phyloP scores from a whole-genome alignment of 2,113 vertebrate genomes.

The Pogona vitticeps region DNA sequence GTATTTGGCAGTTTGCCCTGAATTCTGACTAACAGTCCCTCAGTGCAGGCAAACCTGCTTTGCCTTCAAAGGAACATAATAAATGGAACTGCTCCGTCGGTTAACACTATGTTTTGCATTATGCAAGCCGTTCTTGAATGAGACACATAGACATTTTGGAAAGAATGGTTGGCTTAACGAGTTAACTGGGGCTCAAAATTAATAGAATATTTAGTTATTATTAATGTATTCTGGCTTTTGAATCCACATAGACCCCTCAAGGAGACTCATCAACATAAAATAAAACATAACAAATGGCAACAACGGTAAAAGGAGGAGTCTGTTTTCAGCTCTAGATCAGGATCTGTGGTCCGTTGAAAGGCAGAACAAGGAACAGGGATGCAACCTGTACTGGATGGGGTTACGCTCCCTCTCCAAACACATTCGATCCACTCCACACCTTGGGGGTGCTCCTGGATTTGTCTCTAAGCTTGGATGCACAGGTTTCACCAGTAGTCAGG shows the following conservation, averaged over 20 bases:
- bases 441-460: too few species aligned
- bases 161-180: neutral
- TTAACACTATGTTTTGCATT: neutral
- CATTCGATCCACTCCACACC: too few species aligned
- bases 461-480: too few species aligned
- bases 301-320: too few species aligned
- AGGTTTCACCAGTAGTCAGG: too few species aligned
- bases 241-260: neutral
- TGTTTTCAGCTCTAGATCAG: too few species aligned
- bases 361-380: too few species aligned
- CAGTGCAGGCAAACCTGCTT: neutral
- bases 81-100: neutral
- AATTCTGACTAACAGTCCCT: neutral
- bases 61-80: neutral
- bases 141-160: neutral
- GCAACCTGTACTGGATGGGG: too few species aligned
- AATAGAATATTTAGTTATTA: neutral
- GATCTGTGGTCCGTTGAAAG: too few species aligned
- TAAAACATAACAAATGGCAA: neutral
- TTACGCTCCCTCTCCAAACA: too few species aligned
- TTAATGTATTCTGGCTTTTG: neutral
- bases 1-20: neutral
- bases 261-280: neutral
- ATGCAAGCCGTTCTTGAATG: neutral
- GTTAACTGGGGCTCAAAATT: neutral